Conservation (phyloP, 1,140 invertebrate species). For the Halictus rubicundus region DNA sequence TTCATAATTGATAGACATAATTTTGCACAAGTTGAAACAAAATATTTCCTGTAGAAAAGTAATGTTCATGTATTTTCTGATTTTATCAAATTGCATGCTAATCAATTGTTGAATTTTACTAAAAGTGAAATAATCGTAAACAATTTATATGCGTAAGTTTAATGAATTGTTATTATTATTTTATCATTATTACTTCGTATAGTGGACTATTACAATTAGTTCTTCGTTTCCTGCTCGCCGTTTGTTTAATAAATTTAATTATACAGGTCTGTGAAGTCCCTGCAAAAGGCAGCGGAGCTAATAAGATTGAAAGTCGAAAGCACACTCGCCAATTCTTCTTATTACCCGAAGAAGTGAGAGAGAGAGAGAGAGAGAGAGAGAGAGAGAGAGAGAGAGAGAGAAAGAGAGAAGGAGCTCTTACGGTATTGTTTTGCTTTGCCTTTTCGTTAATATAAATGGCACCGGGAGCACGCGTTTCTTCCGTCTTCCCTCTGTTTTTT, state of each 20-base stretch:
- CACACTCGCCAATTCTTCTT: conserved; percentile 17
- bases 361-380: not conserved
- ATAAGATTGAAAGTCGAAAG: conserved; percentile 24
- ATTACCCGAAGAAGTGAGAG: not conserved
- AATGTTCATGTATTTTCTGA: too few relatives aligned
- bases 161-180: too few relatives aligned
- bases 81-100: too few relatives aligned
- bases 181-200: too few relatives aligned
- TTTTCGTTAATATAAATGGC: conserved; percentile 31
- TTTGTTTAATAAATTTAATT: not conserved
- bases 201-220: conserved; percentile 19
- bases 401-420: conserved; percentile 16
- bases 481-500: conserved; percentile 30
- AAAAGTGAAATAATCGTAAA: too few relatives aligned
- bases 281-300: not conserved
- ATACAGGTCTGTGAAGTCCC: not conserved
- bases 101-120: too few relatives aligned
- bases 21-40: too few relatives aligned
- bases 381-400: not conserved
- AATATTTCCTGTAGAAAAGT: too few relatives aligned
- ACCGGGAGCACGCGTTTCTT: conserved; percentile 30
- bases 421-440: conserved; percentile 32
- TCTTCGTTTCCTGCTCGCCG: not conserved
- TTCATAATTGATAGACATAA: too few relatives aligned
- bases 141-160: too few relatives aligned